phyloP scores from a whole-genome alignment of 2,113 vertebrate species.

The Microtus pennsylvanicus region DNA sequence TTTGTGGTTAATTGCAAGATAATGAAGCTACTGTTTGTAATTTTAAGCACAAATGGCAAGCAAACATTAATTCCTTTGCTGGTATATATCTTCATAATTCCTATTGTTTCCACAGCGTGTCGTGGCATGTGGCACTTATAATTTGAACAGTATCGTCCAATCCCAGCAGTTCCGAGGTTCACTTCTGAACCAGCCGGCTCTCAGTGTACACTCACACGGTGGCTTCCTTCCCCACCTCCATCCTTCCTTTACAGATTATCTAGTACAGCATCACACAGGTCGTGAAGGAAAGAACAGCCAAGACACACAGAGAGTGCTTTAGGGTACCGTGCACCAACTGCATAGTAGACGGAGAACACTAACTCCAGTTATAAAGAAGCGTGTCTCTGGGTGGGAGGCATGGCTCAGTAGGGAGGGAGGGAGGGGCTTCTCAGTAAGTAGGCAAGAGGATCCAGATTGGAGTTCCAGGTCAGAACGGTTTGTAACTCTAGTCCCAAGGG shows the following conservation, averaged over 20 bases:
- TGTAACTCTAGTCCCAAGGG: too few relatives aligned
- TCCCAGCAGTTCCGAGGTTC: not conserved
- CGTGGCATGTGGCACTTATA: not conserved
- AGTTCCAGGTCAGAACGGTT: not conserved
- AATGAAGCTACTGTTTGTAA: not conserved
- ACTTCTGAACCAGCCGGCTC: not conserved
- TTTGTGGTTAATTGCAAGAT: not conserved
- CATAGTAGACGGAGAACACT: not conserved
- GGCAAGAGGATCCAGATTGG: not conserved
- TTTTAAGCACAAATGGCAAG: not conserved
- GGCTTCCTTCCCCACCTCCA: not conserved
- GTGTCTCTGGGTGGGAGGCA: not conserved
- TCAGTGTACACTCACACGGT: not conserved
- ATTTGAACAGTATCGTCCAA: not conserved
- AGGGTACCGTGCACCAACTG: not conserved
- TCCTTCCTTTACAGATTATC: not conserved
- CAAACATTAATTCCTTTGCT: not conserved
- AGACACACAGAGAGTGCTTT: not conserved
- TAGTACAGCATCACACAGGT: not conserved
- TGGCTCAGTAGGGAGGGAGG: not conserved
- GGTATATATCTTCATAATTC: not conserved
- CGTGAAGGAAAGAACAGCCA: not conserved
- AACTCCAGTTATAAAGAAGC: not conserved
- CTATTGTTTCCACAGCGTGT: not conserved
- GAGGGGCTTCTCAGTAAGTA: not conserved